These are phyloP conservation scores for Rhagologus leucostigma DNA, from an alignment of 2,113 vertebrate genomes.

Conservation along the genomic window DNA sequence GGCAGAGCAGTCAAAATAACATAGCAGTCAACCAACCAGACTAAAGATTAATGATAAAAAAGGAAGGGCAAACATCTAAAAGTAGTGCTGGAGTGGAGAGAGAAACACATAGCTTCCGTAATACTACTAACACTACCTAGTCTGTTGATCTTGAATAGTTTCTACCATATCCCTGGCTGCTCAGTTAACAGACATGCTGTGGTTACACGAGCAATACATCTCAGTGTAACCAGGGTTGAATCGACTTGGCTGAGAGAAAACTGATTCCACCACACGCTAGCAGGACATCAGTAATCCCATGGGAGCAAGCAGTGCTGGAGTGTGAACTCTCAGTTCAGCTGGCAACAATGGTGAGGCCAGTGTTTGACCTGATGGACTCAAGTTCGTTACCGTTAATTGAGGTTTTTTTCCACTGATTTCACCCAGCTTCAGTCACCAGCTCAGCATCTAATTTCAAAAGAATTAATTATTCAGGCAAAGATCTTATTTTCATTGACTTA, in stretches of 20 bases:
- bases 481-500: background rate
- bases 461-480: background rate
- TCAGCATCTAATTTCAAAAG: background rate
- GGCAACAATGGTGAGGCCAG: background rate
- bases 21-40: background rate
- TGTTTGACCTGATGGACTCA: background rate
- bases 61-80: background rate
- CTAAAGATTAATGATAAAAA: background rate
- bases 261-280: background rate
- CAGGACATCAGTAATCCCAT: background rate
- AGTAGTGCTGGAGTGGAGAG: background rate
- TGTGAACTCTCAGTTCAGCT: accelerated
- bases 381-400: background rate
- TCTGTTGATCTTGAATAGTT: background rate
- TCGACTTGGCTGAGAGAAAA: background rate
- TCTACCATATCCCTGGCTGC: background rate
- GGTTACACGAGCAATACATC: too few species aligned
- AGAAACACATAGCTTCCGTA: accelerated
- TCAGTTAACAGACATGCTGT: background rate
- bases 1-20: background rate
- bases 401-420: background rate
- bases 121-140: background rate
- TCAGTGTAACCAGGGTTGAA: background rate
- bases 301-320: background rate
- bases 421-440: background rate